Conservation (phyloP, 1,140 invertebrate species). For the Drosophila kanapiae region DNA sequence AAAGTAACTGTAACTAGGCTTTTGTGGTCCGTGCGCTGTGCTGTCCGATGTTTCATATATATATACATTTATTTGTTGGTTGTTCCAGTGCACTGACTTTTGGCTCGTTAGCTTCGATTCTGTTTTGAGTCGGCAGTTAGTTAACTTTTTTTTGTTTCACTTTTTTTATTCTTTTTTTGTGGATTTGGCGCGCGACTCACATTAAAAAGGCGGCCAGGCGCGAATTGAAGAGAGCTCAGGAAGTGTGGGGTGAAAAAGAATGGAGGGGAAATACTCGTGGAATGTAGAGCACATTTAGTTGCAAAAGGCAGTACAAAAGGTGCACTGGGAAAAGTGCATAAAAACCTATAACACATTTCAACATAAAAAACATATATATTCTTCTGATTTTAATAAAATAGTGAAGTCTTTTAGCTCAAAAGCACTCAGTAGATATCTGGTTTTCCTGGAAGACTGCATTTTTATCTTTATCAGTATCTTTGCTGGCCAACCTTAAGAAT, state of each 20-base stretch:
- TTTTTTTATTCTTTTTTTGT: conserved; percentile 31
- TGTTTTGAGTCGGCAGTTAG: conserved; percentile 57
- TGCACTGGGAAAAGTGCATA: conserved; percentile 6
- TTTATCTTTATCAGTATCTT: too few relatives aligned
- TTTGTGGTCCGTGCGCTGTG: conserved; percentile 21
- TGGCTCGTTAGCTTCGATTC: conserved; percentile 69
- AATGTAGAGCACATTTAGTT: conserved; percentile 61
- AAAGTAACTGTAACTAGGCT: conserved; percentile 53
- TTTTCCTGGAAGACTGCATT: too few relatives aligned
- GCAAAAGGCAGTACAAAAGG: conserved; percentile 23
- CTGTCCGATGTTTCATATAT: conserved; percentile 19
- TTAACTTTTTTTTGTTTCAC: conserved; percentile 47
- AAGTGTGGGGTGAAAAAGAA: conserved; percentile 1
- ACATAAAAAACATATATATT: too few relatives aligned
- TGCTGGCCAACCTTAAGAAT: too few relatives aligned
- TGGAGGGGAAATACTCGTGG: conserved; percentile 18
- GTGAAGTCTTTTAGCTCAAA: too few relatives aligned
- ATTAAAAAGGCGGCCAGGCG: conserved; percentile 65
- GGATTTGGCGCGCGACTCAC: conserved; percentile 71
- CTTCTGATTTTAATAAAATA: too few relatives aligned
- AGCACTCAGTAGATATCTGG: too few relatives aligned
- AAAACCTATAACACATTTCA: too few relatives aligned
- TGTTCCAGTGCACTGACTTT: conserved; percentile 76
- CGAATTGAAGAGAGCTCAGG: conserved; percentile 49
- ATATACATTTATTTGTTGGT: conserved; percentile 19